phyloP scores from a whole-genome alignment of 2,797 vertebrate genomes.

The Squalus acanthias region DNA sequence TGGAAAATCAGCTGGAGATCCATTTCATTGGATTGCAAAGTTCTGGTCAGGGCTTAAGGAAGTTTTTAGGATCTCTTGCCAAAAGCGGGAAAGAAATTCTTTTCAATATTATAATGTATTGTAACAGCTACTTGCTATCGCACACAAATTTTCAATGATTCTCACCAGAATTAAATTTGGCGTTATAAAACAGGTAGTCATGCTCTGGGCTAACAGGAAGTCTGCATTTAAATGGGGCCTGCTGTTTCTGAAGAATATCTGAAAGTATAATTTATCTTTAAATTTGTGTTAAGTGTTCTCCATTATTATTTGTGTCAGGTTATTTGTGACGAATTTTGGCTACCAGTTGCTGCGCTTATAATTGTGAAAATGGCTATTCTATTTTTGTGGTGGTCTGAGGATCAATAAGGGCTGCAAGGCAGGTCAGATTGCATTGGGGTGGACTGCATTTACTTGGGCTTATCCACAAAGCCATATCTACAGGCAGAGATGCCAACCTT shows the following conservation, averaged over 20 bases:
- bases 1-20: not conserved
- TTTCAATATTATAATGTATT: not conserved
- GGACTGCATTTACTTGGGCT: not conserved
- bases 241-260: not conserved
- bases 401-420: not conserved
- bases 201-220: not conserved
- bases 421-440: not conserved
- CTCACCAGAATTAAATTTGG: not conserved
- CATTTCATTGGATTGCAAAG: not conserved
- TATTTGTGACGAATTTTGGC: not conserved
- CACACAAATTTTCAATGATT: not conserved
- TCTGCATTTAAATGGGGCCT: not conserved
- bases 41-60: not conserved
- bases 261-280: not conserved
- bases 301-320: not conserved
- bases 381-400: too few relatives aligned
- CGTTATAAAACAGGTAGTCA: not conserved
- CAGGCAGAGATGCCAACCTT: not conserved
- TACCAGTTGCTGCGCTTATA: not conserved
- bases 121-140: not conserved
- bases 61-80: not conserved
- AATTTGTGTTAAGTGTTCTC: not conserved
- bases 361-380: not conserved
- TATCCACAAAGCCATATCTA: not conserved
- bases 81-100: not conserved